phyloP scores from a whole-genome alignment of 2,888 invertebrate genomes.

The Sphecodes monilicornis region DNA sequence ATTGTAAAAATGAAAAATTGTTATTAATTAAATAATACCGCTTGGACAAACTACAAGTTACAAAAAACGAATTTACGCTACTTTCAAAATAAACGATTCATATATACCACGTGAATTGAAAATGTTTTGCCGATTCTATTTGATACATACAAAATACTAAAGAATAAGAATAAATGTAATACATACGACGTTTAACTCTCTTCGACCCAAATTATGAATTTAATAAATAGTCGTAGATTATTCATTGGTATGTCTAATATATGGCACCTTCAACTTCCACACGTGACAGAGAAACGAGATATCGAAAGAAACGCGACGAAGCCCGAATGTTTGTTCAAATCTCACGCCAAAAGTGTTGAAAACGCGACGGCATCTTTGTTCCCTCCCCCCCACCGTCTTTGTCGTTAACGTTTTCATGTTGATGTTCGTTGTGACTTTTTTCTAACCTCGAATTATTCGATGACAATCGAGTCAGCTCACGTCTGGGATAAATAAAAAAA shows the following conservation, averaged over 20 bases:
- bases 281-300: neutral
- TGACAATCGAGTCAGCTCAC: conserved; percentile 26
- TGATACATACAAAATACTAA: neutral
- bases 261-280: neutral
- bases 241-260: neutral
- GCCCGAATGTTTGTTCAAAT: neutral
- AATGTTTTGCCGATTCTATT: no score
- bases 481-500: conserved; percentile 18
- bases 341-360: conserved; percentile 17
- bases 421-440: conserved; percentile 71
- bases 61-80: no score
- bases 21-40: no score
- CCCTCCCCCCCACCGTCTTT: conserved; percentile 32
- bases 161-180: neutral
- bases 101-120: no score
- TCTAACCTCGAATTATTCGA: conserved; percentile 55
- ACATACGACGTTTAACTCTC: neutral
- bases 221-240: neutral
- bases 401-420: conserved; percentile 66
- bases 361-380: conserved; percentile 45
- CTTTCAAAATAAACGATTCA: no score
- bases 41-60: no score
- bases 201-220: neutral
- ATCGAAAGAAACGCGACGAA: neutral
- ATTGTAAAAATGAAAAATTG: no score